Evolutionary conservation across 92 coral and sea anemone species (phyloP).

Genomic region (Siderastrea radians): DNA sequence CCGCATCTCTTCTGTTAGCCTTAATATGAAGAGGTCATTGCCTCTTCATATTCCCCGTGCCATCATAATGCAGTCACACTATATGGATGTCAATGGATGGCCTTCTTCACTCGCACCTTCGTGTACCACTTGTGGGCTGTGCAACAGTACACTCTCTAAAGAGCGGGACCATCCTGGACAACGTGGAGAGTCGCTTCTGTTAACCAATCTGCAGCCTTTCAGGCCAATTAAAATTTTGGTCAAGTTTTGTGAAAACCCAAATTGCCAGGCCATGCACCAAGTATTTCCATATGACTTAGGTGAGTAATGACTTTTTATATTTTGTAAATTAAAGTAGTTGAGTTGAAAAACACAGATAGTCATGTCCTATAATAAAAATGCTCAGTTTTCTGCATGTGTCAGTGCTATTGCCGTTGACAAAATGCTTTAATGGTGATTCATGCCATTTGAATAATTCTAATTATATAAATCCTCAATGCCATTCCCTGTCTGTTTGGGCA

Average conservation of each 20-base stretch:
- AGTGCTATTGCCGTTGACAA: too few relatives aligned
- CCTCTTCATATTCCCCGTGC: conserved; percentile 19
- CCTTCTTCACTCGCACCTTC: neutral
- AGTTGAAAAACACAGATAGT: too few relatives aligned
- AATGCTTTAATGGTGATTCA: too few relatives aligned
- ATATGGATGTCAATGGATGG: conserved; percentile 12
- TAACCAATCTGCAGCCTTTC: neutral
- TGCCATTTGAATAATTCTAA: too few relatives aligned
- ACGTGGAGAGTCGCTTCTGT: conserved; percentile 1
- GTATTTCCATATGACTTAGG: neutral
- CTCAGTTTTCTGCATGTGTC: too few relatives aligned
- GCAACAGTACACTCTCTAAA: conserved; percentile 5
- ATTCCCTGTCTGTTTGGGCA: too few relatives aligned
- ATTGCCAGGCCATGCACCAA: neutral
- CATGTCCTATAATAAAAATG: too few relatives aligned
- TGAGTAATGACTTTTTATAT: too few relatives aligned
- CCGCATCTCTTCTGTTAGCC: neutral
- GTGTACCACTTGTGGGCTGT: neutral
- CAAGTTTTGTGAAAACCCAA: neutral
- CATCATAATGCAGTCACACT: neutral
- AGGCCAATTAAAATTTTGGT: neutral
- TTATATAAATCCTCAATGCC: too few relatives aligned
- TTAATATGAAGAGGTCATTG: conserved; percentile 24
- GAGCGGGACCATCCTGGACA: conserved; percentile 16
- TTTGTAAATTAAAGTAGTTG: too few relatives aligned